Evolutionary conservation across 2,113 vertebrate species (phyloP), one percentile per base, ranked within the genome.

Genomic region (Zosterops pallidus): DNA sequence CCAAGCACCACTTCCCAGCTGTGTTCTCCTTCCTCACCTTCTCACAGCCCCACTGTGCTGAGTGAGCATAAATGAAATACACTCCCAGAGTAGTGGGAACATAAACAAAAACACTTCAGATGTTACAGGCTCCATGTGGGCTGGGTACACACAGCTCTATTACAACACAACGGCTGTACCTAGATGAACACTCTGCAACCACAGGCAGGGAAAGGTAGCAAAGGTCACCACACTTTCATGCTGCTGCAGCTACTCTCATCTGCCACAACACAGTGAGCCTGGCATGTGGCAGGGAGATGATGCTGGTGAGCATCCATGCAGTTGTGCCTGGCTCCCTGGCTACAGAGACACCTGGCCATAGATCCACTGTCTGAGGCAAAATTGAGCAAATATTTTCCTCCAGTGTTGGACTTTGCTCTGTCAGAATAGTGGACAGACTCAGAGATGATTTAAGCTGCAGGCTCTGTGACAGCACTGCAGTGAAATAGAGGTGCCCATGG

Each of bases 381-480:
- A 71, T 1, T 4, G 2, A 92, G n/a, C 21, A 88, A 80, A 47
- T 41, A 11, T 50, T 52, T 67, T 59, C 15, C n/a, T 46, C 24
- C 23, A 37, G 42, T 55, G 33, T 1, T 65, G 53, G 44, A 33
- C 46, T 91, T 87, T 6, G 63, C 13, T 67, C 33, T 63, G 37
- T 49, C 64, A 86, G 71, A 91, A 74, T 31, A 80, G 89, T 4
- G 21, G 49, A 69, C 21, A 90, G 52, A 37, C 14, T 83, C 20
- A 69, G n/a, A 79, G 29, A 44, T 47, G 0, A 41, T 72, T 75
- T 52, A 42, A 60, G 24, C 15, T 69, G 57, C 23, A 59, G 35
- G 10, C 16, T 22, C 29, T 68, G 63, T 0, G 0, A 69, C 41
- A 76, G 60, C 47, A 33, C 63, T n/a, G n/a, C 16, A 82, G 42